Conservation (phyloP, 2,888 invertebrate species). For the Endotricha flammealis region DNA sequence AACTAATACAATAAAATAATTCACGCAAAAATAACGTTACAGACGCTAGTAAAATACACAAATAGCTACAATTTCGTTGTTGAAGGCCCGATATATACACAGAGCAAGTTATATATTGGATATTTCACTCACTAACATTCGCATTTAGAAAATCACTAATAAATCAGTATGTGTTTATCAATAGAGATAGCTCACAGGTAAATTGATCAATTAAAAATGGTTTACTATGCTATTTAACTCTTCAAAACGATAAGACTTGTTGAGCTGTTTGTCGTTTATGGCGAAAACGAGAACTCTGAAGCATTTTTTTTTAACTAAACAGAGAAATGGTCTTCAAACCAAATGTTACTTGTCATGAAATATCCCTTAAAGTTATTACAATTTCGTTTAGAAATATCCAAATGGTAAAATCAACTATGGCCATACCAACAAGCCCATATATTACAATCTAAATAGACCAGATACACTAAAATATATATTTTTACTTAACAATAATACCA, state of each 20-base stretch:
- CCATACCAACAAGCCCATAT: constrained; percentile 44
- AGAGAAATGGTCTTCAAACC: too few species aligned
- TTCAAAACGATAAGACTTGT: too few species aligned
- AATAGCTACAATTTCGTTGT: constrained; percentile 40
- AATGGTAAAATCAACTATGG: constrained; percentile 34
- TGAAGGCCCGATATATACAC: constrained; percentile 27
- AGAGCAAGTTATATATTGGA: constrained; percentile 13
- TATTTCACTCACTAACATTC: background rate
- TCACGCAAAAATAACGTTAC: constrained; percentile 9
- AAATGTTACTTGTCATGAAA: too few species aligned
- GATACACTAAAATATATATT: constrained; percentile 38
- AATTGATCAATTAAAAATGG: too few species aligned
- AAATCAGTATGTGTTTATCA: too few species aligned
- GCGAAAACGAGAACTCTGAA: too few species aligned
- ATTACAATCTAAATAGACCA: constrained; percentile 22
- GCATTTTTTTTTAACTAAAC: too few species aligned
- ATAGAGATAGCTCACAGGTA: too few species aligned
- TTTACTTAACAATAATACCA: constrained; percentile 37
- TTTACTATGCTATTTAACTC: too few species aligned
- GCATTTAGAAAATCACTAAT: too few species aligned
- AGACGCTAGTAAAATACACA: constrained; percentile 13
- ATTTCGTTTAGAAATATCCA: constrained; percentile 21
- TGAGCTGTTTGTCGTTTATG: too few species aligned
- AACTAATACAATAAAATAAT: constrained; percentile 11
- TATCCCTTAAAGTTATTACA: too few species aligned